Evolutionary conservation across 2,113 vertebrate species (phyloP).

Genomic region (Pycnonotus jocosus): DNA sequence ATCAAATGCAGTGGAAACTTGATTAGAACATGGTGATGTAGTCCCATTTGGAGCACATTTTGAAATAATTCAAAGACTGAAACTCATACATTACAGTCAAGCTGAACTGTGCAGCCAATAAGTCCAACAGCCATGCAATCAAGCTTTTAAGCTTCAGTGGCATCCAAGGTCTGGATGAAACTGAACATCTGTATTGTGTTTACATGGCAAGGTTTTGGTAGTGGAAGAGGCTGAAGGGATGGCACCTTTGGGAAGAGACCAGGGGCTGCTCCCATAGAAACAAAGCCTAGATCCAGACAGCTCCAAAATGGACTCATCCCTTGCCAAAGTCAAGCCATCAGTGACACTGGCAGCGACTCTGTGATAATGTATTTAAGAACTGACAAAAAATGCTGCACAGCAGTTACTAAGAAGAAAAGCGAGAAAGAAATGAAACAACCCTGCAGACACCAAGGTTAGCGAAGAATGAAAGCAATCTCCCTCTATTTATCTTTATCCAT

Average conservation of each 20-base stretch:
- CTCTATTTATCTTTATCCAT: neutral
- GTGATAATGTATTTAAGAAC: neutral
- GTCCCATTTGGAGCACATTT: neutral
- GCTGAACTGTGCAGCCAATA: neutral
- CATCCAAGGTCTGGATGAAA: neutral
- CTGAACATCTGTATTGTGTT: neutral
- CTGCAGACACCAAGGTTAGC: neutral
- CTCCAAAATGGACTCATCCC: neutral
- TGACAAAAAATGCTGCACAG: neutral
- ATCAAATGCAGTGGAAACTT: neutral
- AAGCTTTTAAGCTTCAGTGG: neutral
- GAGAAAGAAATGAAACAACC: neutral
- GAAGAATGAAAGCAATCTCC: neutral
- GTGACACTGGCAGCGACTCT: fast-evolving
- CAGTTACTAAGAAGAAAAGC: neutral
- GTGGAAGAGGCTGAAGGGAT: neutral
- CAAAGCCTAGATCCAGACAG: neutral
- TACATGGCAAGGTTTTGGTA: neutral
- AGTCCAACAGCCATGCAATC: neutral
- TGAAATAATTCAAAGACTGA: neutral
- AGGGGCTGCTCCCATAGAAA: fast-evolving
- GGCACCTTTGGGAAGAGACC: neutral
- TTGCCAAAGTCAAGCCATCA: neutral
- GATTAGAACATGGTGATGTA: neutral
- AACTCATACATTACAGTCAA: neutral